These are phyloP conservation scores for Metopia argyrocephala DNA, from an alignment of 2,888 invertebrate genomes.

Conservation along the genomic window DNA sequence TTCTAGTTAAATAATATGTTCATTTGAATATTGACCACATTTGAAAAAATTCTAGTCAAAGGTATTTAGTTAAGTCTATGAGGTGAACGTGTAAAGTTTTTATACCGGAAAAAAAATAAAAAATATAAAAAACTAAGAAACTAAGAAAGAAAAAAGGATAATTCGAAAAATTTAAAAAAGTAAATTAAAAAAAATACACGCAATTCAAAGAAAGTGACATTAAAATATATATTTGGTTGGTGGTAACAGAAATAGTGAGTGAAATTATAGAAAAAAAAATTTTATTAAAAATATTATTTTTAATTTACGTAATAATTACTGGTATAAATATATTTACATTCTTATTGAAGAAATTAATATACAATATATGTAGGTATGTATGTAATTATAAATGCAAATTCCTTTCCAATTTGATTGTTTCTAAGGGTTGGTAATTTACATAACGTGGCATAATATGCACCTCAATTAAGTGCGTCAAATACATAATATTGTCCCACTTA, in stretches of 20 bases:
- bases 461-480: too few relatives aligned
- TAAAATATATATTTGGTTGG: background rate
- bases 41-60: conserved; percentile 45
- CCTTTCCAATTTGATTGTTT: conserved; percentile 33
- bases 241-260: conserved; percentile 35
- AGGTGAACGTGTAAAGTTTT: conserved; percentile 51
- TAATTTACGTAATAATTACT: too few relatives aligned
- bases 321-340: too few relatives aligned
- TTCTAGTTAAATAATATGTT: conserved; percentile 7
- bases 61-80: conserved; percentile 49
- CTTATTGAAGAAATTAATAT: too few relatives aligned
- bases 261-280: background rate
- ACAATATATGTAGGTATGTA: background rate
- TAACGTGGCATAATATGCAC: background rate
- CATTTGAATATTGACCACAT: conserved; percentile 63
- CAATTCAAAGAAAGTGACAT: background rate
- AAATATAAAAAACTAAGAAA: background rate
- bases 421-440: conserved; percentile 3
- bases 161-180: background rate
- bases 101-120: conserved; percentile 28
- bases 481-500: conserved; percentile 66
- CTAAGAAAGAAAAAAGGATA: background rate
- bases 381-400: conserved; percentile 25
- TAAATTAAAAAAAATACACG: background rate
- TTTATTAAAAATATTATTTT: background rate